Conservation (phyloP, 1,140 invertebrate genomes). For the Maconellicoccus hirsutus region DNA sequence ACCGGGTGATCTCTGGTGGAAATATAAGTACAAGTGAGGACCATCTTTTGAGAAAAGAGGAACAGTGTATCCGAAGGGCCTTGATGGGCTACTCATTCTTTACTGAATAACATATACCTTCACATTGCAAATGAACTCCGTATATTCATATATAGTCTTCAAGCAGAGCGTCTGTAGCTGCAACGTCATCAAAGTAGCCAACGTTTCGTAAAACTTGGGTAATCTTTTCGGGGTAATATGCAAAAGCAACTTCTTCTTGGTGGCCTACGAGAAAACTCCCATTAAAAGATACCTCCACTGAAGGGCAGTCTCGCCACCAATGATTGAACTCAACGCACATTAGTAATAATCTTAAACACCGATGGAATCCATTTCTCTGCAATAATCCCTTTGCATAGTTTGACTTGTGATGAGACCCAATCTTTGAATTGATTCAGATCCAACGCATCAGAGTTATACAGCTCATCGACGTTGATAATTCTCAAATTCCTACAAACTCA, state of each 20-base stretch:
- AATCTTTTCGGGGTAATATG: conserved; percentile 49
- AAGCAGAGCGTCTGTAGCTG: conserved; percentile 67
- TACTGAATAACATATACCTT: no score
- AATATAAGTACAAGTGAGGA: neutral
- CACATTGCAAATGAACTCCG: conserved; percentile 59
- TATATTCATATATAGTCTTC: conserved; percentile 66
- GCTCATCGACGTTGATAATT: neutral
- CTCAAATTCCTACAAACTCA: conserved; percentile 1
- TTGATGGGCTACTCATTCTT: no score
- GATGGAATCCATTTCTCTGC: neutral
- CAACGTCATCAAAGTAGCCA: conserved; percentile 75
- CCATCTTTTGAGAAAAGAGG: neutral
- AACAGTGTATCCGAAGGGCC: no score
- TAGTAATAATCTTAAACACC: neutral
- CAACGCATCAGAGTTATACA: neutral
- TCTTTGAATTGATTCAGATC: neutral
- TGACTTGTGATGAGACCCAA: neutral
- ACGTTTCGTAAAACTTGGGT: conserved; percentile 68
- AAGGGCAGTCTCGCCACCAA: no score
- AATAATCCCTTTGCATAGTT: neutral
- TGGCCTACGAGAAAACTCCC: neutral
- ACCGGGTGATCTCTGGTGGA: conserved; percentile 42
- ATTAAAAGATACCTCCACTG: no score
- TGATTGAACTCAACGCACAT: neutral
- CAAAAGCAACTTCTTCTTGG: conserved; percentile 45